Evolutionary conservation across 2,888 invertebrate genomes (phyloP).

Genomic region (Tenthredo notha): DNA sequence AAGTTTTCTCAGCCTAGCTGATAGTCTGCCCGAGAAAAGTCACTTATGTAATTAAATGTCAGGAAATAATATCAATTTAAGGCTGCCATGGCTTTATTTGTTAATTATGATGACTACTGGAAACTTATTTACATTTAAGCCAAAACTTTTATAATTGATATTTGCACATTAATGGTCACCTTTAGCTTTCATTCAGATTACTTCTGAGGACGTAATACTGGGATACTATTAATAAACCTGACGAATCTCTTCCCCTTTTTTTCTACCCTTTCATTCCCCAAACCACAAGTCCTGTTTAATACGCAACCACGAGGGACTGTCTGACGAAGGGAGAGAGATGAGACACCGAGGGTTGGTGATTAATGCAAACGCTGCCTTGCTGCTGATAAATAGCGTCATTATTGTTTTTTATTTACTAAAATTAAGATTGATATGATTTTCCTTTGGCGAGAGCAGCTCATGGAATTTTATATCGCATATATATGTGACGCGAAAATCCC

Average conservation of each 20-base stretch:
- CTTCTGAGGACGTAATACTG: neutral
- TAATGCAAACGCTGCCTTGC: constrained; percentile 53
- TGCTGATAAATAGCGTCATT: constrained; percentile 56
- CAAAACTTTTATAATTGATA: neutral
- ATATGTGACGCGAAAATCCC: neutral
- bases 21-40: neutral
- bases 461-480: constrained; percentile 13
- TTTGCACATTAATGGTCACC: neutral
- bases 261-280: constrained; percentile 19
- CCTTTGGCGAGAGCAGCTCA: neutral
- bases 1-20: neutral
- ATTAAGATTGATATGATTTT: constrained; percentile 56
- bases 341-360: constrained; percentile 49
- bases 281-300: constrained; percentile 6
- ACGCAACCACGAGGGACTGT: constrained; percentile 10
- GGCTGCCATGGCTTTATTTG: neutral
- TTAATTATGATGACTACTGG: neutral
- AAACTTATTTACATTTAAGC: neutral
- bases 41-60: neutral
- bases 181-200: no score
- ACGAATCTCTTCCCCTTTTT: constrained; percentile 14
- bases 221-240: constrained; percentile 9
- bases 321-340: constrained; percentile 15
- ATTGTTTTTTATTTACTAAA: constrained; percentile 54
- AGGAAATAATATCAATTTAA: neutral